A percentile compares a stretch with the other conserved stretches of the same genome.
Conservation (phyloP, 2,113 vertebrate species). For the Corvus cornix region DNA sequence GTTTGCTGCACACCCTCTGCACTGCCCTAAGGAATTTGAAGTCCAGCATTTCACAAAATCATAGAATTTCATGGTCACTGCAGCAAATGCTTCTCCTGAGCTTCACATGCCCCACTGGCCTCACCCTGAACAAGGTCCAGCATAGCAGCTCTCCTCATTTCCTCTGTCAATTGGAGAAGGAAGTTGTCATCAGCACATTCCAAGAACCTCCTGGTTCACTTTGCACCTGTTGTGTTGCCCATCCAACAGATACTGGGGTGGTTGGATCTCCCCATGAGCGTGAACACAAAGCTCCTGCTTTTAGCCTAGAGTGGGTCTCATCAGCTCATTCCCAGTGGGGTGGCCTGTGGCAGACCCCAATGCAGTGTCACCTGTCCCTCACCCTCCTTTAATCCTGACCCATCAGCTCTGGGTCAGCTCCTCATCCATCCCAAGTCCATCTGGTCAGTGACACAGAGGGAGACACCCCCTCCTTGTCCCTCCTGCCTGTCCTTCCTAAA, state of each 20-base stretch:
- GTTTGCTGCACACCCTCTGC: background rate
- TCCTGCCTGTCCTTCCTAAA: background rate
- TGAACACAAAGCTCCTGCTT: background rate
- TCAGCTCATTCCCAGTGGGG: background rate
- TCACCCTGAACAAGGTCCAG: background rate
- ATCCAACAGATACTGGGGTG: background rate
- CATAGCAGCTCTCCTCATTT: background rate
- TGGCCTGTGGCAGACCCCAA: background rate
- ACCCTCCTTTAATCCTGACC: background rate
- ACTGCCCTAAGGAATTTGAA: background rate
- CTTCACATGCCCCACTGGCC: background rate
- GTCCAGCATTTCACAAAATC: background rate
- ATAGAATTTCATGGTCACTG: background rate
- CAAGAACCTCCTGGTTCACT: background rate
- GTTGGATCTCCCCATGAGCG: background rate
- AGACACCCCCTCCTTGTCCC: background rate
- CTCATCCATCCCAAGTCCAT: background rate
- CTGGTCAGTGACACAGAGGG: background rate
- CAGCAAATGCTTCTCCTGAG: too few relatives aligned
- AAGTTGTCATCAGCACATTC: background rate
- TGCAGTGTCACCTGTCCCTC: background rate
- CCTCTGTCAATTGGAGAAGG: background rate
- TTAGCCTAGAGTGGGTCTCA: background rate
- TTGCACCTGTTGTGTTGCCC: background rate
- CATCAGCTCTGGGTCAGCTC: fast-evolving